These are phyloP conservation scores for Tachina grossa DNA, from an alignment of 2,888 invertebrate genomes.

Conservation along the genomic window DNA sequence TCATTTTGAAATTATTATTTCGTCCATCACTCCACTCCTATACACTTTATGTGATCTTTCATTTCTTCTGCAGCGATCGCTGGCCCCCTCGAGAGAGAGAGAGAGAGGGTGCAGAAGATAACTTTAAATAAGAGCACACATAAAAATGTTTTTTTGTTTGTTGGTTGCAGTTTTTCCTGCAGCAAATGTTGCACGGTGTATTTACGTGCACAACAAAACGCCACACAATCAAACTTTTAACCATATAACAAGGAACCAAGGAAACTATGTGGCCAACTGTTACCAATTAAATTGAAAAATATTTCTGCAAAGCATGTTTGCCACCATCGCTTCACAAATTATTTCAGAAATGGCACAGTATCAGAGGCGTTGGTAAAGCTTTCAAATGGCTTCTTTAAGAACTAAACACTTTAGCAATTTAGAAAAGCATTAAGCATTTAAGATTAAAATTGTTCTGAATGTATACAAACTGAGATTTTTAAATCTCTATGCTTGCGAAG, in stretches of 20 bases:
- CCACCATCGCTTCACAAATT: conserved; percentile 54
- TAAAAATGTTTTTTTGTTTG: conserved; percentile 50
- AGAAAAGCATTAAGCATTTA: too few species aligned
- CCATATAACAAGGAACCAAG: conserved; percentile 23
- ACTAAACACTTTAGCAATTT: too few species aligned
- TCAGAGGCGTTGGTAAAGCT: conserved; percentile 1
- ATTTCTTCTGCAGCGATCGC: background rate
- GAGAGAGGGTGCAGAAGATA: conserved; percentile 51
- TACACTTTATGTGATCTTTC: conserved; percentile 14
- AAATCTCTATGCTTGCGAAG: too few species aligned
- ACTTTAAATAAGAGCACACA: conserved; percentile 58
- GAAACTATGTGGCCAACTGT: conserved; percentile 59
- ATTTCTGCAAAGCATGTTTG: conserved; percentile 52
- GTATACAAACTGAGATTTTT: too few species aligned
- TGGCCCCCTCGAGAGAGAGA: conserved; percentile 47
- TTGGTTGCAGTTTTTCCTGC: background rate
- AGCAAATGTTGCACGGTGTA: conserved; percentile 9
- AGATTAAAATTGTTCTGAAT: too few species aligned
- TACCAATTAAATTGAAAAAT: conserved; percentile 68
- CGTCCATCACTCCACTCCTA: background rate
- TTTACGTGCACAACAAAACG: conserved; percentile 12
- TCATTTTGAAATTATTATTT: conserved; percentile 39
- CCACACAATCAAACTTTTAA: conserved; percentile 40
- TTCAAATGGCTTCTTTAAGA: background rate
- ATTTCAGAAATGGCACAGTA: conserved; percentile 27